These are phyloP conservation scores for Accipiter fasciatus DNA, from an alignment of 2,797 vertebrate species.

Conservation along the genomic window DNA sequence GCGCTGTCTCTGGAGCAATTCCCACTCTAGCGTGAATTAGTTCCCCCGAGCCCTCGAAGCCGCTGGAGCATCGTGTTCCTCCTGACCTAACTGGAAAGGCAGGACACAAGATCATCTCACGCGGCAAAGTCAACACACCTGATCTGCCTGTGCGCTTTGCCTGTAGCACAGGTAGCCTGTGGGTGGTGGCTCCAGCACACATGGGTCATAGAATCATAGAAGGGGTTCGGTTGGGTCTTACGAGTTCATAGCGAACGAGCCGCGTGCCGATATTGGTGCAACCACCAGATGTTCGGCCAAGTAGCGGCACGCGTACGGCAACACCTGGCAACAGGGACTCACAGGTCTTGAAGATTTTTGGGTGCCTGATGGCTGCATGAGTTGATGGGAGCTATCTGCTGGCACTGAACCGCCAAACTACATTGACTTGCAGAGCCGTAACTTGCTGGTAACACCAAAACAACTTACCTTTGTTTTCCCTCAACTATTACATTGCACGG, in stretches of 20 bases:
- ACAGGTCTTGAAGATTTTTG: not conserved
- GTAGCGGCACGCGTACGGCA: not conserved
- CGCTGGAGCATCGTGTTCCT: not conserved
- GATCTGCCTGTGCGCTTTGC: not conserved
- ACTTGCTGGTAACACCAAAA: not conserved
- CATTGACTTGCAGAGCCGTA: not conserved
- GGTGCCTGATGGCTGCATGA: not conserved
- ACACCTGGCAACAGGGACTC: not conserved
- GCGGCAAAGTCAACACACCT: rapidly evolving
- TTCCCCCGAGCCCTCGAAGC: not conserved
- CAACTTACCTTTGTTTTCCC: not conserved
- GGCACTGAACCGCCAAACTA: not conserved
- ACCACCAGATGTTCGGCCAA: not conserved
- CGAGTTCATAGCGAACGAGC: rapidly evolving
- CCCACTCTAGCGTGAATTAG: not conserved
- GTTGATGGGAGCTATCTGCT: not conserved
- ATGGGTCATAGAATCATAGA: not conserved
- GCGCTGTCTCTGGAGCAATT: not conserved
- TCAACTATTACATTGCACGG: not conserved
- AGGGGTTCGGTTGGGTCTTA: not conserved
- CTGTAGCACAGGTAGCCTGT: rapidly evolving
- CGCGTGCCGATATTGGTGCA: rapidly evolving
- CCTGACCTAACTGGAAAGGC: not conserved
- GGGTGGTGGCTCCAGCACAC: not conserved
- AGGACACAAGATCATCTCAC: not conserved